Percentiles rank a stretch among this genome's conserved stretches.
Evolutionary conservation across 2,888 invertebrate genomes (phyloP).

Genomic region (Ceramica pisi): DNA sequence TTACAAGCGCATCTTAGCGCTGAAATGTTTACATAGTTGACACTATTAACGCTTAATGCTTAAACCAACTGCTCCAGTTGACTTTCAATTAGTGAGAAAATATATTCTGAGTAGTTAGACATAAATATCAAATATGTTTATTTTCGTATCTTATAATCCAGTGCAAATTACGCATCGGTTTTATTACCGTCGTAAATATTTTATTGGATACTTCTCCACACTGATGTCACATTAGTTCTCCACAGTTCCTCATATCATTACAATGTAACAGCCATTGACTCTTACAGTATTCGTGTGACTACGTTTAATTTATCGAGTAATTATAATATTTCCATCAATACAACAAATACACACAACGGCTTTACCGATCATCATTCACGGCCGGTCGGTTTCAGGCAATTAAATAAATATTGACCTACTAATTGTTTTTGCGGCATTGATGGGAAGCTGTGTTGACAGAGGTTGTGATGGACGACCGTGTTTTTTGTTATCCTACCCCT

Average conservation of each 20-base stretch:
- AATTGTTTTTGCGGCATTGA: constrained; percentile 89
- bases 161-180: constrained; percentile 53
- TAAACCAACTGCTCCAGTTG: constrained; percentile 32
- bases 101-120: constrained; percentile 1
- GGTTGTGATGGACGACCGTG: constrained; percentile 85
- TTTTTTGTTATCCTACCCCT: constrained; percentile 84
- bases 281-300: constrained; percentile 22
- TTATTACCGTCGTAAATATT: constrained; percentile 58
- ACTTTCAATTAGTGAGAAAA: constrained; percentile 40
- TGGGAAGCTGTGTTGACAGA: constrained; percentile 86
- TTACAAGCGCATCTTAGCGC: constrained; percentile 61
- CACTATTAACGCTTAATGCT: constrained; percentile 49
- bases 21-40: constrained; percentile 34
- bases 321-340: constrained; percentile 55
- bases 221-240: constrained; percentile 32
- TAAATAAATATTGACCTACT: constrained; percentile 90
- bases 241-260: constrained; percentile 22
- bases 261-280: constrained; percentile 7
- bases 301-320: constrained; percentile 50
- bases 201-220: constrained; percentile 46
- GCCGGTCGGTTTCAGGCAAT: constrained; percentile 79
- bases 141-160: constrained; percentile 37
- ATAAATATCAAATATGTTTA: constrained; percentile 33
- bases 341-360: constrained; percentile 66
- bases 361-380: constrained; percentile 80